These are phyloP conservation scores for Hymenochirus boettgeri DNA, from an alignment of 2,113 vertebrate species.

Conservation along the genomic window DNA sequence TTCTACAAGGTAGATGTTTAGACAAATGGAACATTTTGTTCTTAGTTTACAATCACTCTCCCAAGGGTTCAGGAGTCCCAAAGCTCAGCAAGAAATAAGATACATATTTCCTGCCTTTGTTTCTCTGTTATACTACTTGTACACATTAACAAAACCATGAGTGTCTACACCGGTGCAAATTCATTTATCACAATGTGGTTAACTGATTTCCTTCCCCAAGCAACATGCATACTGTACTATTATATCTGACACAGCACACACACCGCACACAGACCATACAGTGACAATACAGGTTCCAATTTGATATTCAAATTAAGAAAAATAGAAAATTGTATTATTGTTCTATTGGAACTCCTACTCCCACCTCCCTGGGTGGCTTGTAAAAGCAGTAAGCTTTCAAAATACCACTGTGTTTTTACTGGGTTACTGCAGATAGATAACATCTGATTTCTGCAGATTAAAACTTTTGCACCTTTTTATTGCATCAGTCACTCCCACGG, in stretches of 20 bases:
- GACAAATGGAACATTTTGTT: slow-evolving; percentile 43
- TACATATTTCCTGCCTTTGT: slow-evolving; percentile 22
- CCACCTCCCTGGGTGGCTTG: too few species aligned
- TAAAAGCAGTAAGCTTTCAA: too few species aligned
- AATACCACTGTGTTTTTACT: too few species aligned
- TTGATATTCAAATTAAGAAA: too few species aligned
- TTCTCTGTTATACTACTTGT: slow-evolving; percentile 8
- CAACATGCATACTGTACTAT: neutral
- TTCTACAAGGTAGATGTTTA: slow-evolving; percentile 34
- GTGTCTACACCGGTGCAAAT: slow-evolving; percentile 1
- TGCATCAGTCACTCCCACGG: too few species aligned
- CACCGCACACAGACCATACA: neutral
- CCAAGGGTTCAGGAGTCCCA: slow-evolving; percentile 33
- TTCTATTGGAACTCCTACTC: too few species aligned
- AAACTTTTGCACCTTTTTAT: too few species aligned
- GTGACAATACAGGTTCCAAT: neutral
- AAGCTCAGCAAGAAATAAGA: slow-evolving; percentile 41
- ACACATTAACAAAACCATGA: slow-evolving; percentile 19
- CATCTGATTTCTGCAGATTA: too few species aligned
- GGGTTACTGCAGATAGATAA: too few species aligned
- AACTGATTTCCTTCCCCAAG: neutral
- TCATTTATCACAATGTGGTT: slow-evolving; percentile 24
- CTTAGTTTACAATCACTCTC: slow-evolving; percentile 39
- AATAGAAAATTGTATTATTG: too few species aligned
- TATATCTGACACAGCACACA: neutral